Conservation (phyloP, 2,888 invertebrate species). For the Melanophora roralis region DNA sequence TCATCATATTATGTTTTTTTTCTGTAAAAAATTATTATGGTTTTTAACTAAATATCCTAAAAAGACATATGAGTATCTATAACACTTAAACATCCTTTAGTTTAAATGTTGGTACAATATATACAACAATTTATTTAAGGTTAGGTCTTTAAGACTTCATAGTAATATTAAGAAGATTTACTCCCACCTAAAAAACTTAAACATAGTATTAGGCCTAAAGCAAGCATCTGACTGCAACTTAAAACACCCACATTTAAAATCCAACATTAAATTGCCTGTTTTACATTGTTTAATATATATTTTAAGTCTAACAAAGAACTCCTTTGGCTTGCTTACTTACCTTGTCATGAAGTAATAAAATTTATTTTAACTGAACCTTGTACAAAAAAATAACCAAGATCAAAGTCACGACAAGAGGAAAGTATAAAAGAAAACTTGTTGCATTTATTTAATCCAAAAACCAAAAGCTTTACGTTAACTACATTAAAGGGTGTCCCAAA, state of each 20-base stretch:
- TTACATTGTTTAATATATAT: background rate
- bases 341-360: constrained; percentile 21
- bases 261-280: constrained; percentile 3
- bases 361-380: constrained; percentile 13
- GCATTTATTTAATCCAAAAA: constrained; percentile 52
- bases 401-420: constrained; percentile 54
- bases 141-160: background rate
- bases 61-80: too few relatives aligned
- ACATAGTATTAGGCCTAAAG: background rate
- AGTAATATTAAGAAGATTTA: background rate
- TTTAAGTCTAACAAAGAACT: background rate
- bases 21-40: too few relatives aligned
- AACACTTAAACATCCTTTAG: too few relatives aligned
- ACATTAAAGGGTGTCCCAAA: too few relatives aligned
- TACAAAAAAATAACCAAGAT: constrained; percentile 50
- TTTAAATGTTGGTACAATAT: too few relatives aligned
- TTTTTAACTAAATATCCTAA: too few relatives aligned
- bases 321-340: background rate
- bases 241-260: constrained; percentile 30
- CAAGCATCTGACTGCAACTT: background rate
- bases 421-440: constrained; percentile 55
- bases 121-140: constrained; percentile 15
- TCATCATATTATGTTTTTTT: too few relatives aligned
- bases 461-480: constrained; percentile 5
- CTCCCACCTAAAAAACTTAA: background rate